Evolutionary conservation across 2,113 vertebrate genomes (phyloP).

Genomic region (Plectropomus leopardus): DNA sequence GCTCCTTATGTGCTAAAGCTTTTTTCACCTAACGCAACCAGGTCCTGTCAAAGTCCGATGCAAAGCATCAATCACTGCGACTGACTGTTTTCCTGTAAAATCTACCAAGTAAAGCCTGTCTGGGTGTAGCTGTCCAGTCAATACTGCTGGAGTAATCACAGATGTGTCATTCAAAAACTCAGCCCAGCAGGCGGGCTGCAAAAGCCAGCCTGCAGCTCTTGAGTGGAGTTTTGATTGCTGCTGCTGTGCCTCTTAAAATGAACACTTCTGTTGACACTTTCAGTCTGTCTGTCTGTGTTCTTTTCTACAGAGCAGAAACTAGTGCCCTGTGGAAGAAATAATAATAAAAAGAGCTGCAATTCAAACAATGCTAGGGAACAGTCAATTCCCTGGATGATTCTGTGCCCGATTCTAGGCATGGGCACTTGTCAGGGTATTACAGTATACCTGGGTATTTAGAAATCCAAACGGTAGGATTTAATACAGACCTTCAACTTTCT

Average conservation of each 20-base stretch:
- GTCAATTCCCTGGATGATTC: not conserved
- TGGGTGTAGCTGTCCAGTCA: constrained; percentile 60
- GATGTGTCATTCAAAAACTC: constrained; percentile 61
- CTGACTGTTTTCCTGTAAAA: constrained; percentile 47
- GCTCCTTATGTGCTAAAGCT: not conserved
- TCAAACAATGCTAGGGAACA: not conserved
- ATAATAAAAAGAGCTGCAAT: not conserved
- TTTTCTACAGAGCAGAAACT: not conserved
- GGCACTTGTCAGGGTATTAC: too few relatives aligned
- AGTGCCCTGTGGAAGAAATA: not conserved
- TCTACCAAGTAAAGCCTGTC: constrained; percentile 43
- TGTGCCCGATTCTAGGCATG: too few relatives aligned
- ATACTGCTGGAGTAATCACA: constrained; percentile 60
- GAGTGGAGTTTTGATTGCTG: constrained; percentile 17
- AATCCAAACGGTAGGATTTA: too few relatives aligned
- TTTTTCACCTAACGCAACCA: constrained; percentile 20
- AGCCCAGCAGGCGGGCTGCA: constrained; percentile 11
- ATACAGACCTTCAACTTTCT: too few relatives aligned
- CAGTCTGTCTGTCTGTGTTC: not conserved
- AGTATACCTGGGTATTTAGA: too few relatives aligned
- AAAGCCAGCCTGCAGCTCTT: constrained; percentile 16
- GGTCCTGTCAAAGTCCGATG: constrained; percentile 35
- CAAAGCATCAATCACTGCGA: constrained; percentile 17
- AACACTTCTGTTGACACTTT: not conserved
- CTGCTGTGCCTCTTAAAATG: constrained; percentile 12